phyloP scores from a whole-genome alignment of 2,888 invertebrate species.

The Mechanitis messenoides region DNA sequence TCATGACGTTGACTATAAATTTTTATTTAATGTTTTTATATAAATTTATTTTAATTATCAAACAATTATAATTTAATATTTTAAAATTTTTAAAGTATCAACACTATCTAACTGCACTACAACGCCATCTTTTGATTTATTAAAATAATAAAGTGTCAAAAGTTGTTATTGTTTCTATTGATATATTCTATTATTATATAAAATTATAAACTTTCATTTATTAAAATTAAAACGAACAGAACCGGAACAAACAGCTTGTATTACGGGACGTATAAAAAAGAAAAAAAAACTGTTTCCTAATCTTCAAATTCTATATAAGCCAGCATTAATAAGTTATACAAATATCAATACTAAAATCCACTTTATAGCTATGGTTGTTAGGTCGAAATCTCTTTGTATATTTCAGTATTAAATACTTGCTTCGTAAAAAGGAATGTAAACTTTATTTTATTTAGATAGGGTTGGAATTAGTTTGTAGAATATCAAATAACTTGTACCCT shows the following conservation, averaged over 20 bases:
- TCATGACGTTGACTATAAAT: no score
- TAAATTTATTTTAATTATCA: no score
- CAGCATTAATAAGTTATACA: conserved; percentile 64
- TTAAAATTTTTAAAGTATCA: no score
- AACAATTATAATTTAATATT: no score
- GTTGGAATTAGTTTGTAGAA: neutral
- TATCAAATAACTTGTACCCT: conserved; percentile 42
- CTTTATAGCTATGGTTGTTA: conserved; percentile 22
- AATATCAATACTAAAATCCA: conserved; percentile 33
- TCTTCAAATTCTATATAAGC: conserved; percentile 68
- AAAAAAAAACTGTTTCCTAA: conserved; percentile 63
- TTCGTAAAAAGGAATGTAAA: neutral
- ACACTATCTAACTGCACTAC: no score
- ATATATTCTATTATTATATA: neutral
- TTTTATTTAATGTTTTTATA: no score
- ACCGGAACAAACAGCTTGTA: conserved; percentile 21
- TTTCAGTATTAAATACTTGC: conserved; percentile 22
- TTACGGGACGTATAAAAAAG: conserved; percentile 35
- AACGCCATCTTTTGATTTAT: no score
- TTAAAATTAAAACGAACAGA: conserved; percentile 8
- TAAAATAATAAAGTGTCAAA: no score
- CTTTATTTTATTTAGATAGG: neutral
- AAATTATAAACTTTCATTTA: neutral
- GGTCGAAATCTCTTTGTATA: conserved; percentile 34
- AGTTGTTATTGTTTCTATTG: neutral